These are phyloP conservation scores for Choloepus hoffmanni DNA, from an alignment of 2,113 vertebrate species.

Conservation along the genomic window DNA sequence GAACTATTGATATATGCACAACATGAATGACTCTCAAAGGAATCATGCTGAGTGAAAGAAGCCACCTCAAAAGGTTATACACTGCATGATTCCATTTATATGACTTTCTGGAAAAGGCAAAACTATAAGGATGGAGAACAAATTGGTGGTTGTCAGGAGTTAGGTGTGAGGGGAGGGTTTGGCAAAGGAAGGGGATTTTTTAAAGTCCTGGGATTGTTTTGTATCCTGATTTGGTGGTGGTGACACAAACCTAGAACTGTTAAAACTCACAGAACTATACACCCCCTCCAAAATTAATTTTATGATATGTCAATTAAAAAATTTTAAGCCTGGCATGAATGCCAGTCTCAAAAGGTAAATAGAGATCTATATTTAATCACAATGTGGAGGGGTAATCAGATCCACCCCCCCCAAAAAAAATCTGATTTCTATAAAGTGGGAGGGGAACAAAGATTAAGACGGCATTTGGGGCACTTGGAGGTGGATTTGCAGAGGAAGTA, in stretches of 20 bases:
- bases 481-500: conserved; percentile 69
- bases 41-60: conserved; percentile 46
- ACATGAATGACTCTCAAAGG: not conserved
- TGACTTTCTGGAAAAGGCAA: conserved; percentile 1
- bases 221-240: not conserved
- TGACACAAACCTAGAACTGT: conserved; percentile 31
- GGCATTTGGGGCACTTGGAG: conserved; percentile 52
- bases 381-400: conserved; percentile 66
- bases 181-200: not conserved
- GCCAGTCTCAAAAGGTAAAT: conserved; percentile 54
- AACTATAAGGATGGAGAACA: not conserved
- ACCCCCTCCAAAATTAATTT: not conserved
- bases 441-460: conserved; percentile 62
- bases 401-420: conserved; percentile 13
- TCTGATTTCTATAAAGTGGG: conserved; percentile 67
- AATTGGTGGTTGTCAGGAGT: not conserved
- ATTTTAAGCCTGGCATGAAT: not conserved
- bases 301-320: conserved; percentile 22
- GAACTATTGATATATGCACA: not conserved
- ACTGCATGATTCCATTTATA: conserved; percentile 33
- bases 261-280: conserved; percentile 39
- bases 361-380: conserved; percentile 48
- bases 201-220: not conserved
- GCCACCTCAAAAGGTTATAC: not conserved
- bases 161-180: not conserved